A percentile compares a stretch with the other conserved stretches of the same genome.
Evolutionary conservation across 2,113 vertebrate species (phyloP).

Genomic region (Pycnonotus jocosus): DNA sequence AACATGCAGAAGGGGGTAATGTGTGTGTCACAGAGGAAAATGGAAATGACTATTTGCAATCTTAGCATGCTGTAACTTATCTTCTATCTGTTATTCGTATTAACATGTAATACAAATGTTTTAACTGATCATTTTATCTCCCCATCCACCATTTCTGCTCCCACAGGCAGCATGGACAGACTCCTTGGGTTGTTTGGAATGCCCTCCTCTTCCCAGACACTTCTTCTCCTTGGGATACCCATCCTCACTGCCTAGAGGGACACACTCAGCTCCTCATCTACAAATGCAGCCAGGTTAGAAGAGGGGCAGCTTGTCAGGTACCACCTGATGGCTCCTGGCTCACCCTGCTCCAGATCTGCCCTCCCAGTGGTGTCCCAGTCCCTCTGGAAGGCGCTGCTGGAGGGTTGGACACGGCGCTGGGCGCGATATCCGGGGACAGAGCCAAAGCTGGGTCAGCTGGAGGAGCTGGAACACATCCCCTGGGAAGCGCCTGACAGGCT

Average conservation of each 20-base stretch:
- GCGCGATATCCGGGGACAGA: fast-evolving
- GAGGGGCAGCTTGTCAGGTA: neutral
- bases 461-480: neutral
- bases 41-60: neutral
- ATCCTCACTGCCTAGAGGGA: neutral
- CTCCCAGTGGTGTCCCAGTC: neutral
- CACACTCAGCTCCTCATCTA: fast-evolving
- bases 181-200: fast-evolving
- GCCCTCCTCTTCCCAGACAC: neutral
- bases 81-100: neutral
- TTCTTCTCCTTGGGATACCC: neutral
- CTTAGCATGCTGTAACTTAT: neutral
- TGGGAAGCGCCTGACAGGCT: neutral
- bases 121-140: neutral
- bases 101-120: neutral
- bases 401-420: neutral
- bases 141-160: neutral
- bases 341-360: fast-evolving
- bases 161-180: neutral
- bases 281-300: neutral
- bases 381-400: fast-evolving
- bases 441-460: neutral
- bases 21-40: neutral
- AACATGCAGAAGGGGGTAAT: neutral
- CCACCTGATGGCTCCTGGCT: neutral